Conservation (phyloP, 2,888 invertebrate species). For the Hirtodrosophila duncani region DNA sequence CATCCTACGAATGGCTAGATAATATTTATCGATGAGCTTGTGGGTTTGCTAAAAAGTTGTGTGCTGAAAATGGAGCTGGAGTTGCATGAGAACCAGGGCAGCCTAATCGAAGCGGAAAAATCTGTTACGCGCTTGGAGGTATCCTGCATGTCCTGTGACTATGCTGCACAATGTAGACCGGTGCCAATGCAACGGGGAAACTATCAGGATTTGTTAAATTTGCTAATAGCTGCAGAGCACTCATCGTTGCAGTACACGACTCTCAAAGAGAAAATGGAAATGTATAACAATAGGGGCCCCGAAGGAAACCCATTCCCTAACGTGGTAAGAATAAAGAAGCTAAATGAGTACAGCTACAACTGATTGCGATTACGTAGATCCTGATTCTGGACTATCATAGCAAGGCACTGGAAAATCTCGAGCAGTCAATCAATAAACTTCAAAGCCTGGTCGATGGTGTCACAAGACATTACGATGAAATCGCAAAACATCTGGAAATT, state of each 20-base stretch:
- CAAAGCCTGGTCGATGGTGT: conserved; percentile 3
- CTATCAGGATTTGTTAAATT: conserved; percentile 26
- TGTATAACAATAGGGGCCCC: conserved; percentile 10
- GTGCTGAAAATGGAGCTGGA: conserved; percentile 36
- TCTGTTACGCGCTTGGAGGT: conserved; percentile 10
- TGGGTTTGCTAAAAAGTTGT: conserved; percentile 17
- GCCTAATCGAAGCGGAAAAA: conserved; percentile 25
- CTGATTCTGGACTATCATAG: conserved; percentile 40
- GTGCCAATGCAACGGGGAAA: conserved; percentile 1
- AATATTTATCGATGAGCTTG: conserved; percentile 15
- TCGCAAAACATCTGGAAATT: background rate
- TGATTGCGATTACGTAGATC: conserved; percentile 23
- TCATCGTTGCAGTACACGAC: conserved; percentile 25
- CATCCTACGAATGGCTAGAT: conserved; percentile 13
- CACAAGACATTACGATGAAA: background rate
- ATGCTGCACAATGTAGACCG: background rate
- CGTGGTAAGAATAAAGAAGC: conserved; percentile 20
- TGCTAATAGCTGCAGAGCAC: conserved; percentile 33
- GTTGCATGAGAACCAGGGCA: conserved; percentile 24
- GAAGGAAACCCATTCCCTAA: background rate
- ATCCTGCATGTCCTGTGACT: no score
- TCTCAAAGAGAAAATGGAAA: conserved; percentile 27
- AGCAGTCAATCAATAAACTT: conserved; percentile 21
- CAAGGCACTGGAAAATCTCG: conserved; percentile 16
- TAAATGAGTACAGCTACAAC: background rate